Evolutionary conservation across 2,888 invertebrate genomes (phyloP), one percentile per base, ranked within the genome.

Genomic region (Eupelmus urozonus): DNA sequence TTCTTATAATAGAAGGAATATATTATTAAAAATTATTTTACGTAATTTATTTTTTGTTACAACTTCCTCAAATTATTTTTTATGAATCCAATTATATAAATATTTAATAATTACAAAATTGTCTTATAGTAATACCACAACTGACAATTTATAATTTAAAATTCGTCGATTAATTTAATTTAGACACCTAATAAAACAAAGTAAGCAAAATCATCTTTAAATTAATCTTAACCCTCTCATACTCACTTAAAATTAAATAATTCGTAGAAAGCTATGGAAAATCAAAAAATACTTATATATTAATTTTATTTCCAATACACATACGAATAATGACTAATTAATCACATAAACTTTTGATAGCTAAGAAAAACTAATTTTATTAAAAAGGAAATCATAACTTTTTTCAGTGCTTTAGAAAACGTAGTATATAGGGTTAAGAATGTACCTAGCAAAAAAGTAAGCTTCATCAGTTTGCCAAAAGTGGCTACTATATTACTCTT

Each of bases 401-500:
- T 34, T 34, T 34, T 34, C n/a, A 34, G 9, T 34, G 34, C 9
- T 34, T 34, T 34, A 3, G 3, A 34, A 34, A 34, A 34, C 9
- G 3, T 34, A 5, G 9, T n/a, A 34, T 5, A 34, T 34, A 9
- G 34, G 34, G 9, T 34, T 34, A 34, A 34, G 34, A 4, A 20
- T 20, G 20, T 53, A 9, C 2, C 45, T 9, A 53, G 49, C 18
- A 53, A 53, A 2, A 53, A 53, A 20, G 20, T 20, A 16, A 3
- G 18, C 20, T 20, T 53, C 49, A 29, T 29, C 20, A 20, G n/a
- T n/a, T n/a, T 65, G 13, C 27, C n/a, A 51, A 18, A 25, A 27
- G 51, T 57, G 60, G 20, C 25, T 60, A 67, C 82, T 82, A 82
- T 83, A 84, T 84, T 84, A 83, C 82, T 85, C 84, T 85, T 84